Evolutionary conservation across 2,888 invertebrate genomes (phyloP).

Genomic region (Trachelus troglodyta): DNA sequence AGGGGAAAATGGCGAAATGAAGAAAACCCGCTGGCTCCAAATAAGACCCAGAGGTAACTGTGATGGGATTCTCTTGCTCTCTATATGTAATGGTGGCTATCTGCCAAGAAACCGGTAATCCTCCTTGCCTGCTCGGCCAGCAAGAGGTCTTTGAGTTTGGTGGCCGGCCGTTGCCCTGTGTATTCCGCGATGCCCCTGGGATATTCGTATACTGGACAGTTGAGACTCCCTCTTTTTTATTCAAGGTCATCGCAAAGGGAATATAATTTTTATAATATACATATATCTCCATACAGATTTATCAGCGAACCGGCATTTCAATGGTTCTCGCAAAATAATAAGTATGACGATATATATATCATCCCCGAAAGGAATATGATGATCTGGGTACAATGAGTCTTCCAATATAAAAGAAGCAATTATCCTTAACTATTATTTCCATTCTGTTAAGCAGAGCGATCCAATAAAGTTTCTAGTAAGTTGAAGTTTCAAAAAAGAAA

Average conservation of each 20-base stretch:
- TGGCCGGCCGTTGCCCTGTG: constrained; percentile 6
- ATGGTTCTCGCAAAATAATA: background rate
- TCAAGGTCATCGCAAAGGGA: background rate
- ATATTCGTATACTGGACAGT: background rate
- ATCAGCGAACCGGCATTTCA: background rate
- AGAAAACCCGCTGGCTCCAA: constrained; percentile 15
- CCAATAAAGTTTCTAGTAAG: background rate
- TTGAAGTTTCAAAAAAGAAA: background rate
- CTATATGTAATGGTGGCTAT: constrained; percentile 26
- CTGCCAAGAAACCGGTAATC: constrained; percentile 41
- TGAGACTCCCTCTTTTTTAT: background rate
- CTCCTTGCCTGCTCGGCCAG: background rate
- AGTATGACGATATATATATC: background rate
- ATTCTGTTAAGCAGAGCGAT: background rate
- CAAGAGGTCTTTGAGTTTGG: background rate
- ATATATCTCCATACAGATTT: background rate
- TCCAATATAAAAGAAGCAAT: background rate
- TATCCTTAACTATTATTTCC: background rate
- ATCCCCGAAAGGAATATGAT: background rate
- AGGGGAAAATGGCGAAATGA: constrained; percentile 6
- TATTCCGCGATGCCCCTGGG: background rate
- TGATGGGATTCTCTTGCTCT: constrained; percentile 2
- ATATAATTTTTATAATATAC: background rate
- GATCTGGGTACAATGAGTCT: background rate
- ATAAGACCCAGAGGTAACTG: constrained; percentile 19